Base-by-base conservation (phyloP, 1,140 invertebrate genomes). In the Sarcophaga bullata region DNA sequence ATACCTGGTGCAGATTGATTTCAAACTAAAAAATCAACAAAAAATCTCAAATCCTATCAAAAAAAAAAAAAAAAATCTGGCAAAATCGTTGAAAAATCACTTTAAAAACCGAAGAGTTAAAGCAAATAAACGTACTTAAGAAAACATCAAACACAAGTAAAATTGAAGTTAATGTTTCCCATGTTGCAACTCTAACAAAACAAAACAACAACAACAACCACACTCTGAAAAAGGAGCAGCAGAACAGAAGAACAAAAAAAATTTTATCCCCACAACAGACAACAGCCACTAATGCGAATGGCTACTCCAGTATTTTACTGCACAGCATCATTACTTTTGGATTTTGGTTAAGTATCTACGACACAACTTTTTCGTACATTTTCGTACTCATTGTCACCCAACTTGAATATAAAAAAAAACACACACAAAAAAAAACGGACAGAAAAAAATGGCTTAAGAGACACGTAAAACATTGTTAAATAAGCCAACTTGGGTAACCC, bases 101-200 rank as follows among this genome's bases (percentile, higher is more conserved):
- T 58, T 58, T 58, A 19, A 17, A 68, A 68, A 68, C 1, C 1
- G 25, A 68, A 68, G 62, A 68, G n/a, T 68, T 68, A 68, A 68
- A 68, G n/a, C 8, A 19, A 68, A 50, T 25, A 78, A 15, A 50
- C 48, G 19, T 78, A 78, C 75, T 78, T 78, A 78, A 78, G 75
- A 50, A 78, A 78, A 78, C 75, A 78, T 78, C 75, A 78, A 78
- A 78, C 50, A 78, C 75, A 50, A 50, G 52, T 46, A 80, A 80
- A 80, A 80, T 80, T 80, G 80, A 80, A 80, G 52, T 80, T 68
- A 80, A 80, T 80, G 52, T 80, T 68, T 68, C 58, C 80, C 52
- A 80, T 49, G 52, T 80, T 80, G 80, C 37, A 68, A 4, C 25
- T 37, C 25, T 37, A 37, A 37, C 25, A 2, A 37, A 37, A 37